Base-by-base conservation (phyloP, 2,113 vertebrate genomes). In the Glaucidium brasilianum region DNA sequence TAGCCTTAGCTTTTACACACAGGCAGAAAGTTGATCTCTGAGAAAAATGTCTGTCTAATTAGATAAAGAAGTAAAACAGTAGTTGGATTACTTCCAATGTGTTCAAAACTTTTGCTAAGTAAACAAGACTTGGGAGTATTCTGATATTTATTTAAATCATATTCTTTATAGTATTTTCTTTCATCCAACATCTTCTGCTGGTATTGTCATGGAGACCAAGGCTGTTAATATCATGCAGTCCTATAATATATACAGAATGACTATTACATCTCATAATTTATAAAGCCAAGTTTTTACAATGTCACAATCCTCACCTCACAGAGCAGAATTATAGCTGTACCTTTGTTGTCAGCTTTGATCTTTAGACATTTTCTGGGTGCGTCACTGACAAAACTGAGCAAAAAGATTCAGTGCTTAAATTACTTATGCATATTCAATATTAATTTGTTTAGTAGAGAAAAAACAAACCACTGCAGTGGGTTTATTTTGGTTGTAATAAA, bases 151-250 rank as follows among this genome's bases (percentile, higher is more conserved):
- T 85, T 95, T 81, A 88, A 94, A 92, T 71, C 25, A 15, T 56
- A 52, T 68, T 88, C 71, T 75, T 81, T 69, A 50, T 71, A 94
- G 47, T 5, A 13, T 43, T 88, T 69, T 87, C 79, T 73, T 93
- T 90, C n/a, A 77, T 88, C 75, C 63, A 90, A 5, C n/a, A 58
- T 93, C 56, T 81, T 89, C 79, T 88, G n/a, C 67, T 93, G 43
- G 25, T 92, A 95, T 93, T 94, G 92, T 93, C 94, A 95, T 96
- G 92, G 92, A 95, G 80, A 94, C 88, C 64, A 94, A 92, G 39
- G 60, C 83, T 93, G 68, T 67, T 94, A 84, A 90, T 94, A 60
- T 49, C 86, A 89, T 84, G 52, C 64, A 88, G 21, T 92, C 39
- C 39, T 94, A 13, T 87, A 92, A 88, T 89, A 81, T 59, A 95